These are phyloP conservation scores for Crepidodera aurea DNA, from an alignment of 2,888 invertebrate species.

Conservation along the genomic window DNA sequence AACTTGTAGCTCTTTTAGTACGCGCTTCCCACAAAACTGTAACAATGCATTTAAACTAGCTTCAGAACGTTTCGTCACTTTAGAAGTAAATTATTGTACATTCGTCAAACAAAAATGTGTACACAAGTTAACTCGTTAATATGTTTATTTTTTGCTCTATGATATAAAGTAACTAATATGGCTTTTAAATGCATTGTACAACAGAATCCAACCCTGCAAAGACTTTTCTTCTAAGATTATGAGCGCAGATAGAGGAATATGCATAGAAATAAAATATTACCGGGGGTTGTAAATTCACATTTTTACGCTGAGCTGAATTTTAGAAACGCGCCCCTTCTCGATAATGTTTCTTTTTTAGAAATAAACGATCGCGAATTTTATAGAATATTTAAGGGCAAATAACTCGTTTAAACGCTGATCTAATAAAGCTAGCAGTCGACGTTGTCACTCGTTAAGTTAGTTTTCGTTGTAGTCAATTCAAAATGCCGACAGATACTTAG, in stretches of 20 bases:
- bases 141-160: too few relatives aligned
- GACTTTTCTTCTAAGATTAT: slow-evolving; percentile 35
- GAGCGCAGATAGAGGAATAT: slow-evolving; percentile 37
- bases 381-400: slow-evolving; percentile 1
- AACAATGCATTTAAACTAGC: too few relatives aligned
- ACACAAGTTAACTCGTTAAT: too few relatives aligned
- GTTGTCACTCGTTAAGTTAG: too few relatives aligned
- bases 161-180: too few relatives aligned
- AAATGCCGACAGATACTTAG: too few relatives aligned
- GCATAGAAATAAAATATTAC: slow-evolving; percentile 46
- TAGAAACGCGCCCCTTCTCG: slow-evolving; percentile 26
- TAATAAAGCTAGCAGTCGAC: slow-evolving; percentile 41
- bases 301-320: slow-evolving; percentile 45
- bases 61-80: too few relatives aligned
- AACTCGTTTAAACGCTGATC: slow-evolving; percentile 8
- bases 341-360: slow-evolving; percentile 27
- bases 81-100: too few relatives aligned
- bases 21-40: too few relatives aligned
- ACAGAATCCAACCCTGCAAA: slow-evolving; percentile 30
- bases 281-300: slow-evolving; percentile 49
- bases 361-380: slow-evolving; percentile 15
- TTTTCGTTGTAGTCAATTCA: not conserved
- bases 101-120: too few relatives aligned
- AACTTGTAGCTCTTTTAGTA: too few relatives aligned
- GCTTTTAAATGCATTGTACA: too few relatives aligned